These are phyloP conservation scores for Andricus quercusramuli DNA, from an alignment of 2,888 invertebrate species.

Conservation along the genomic window DNA sequence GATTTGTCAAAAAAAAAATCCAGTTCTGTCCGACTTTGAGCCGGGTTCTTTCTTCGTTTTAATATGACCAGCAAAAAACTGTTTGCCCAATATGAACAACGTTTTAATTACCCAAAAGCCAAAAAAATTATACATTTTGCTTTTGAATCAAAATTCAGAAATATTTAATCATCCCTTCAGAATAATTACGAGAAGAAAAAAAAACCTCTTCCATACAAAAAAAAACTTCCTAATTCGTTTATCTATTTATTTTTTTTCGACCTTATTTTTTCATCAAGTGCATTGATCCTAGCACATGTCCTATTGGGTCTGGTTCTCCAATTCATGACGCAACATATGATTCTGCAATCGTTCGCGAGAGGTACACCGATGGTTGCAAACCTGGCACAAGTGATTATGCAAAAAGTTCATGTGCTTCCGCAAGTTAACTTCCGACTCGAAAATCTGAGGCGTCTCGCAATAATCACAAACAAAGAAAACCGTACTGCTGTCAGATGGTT, in stretches of 20 bases:
- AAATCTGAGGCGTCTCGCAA: slow-evolving; percentile 46
- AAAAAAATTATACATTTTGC: too few relatives aligned
- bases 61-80: too few relatives aligned
- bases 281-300: neutral
- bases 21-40: too few relatives aligned
- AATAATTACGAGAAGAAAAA: neutral
- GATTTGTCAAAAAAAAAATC: too few relatives aligned
- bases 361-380: slow-evolving; percentile 51
- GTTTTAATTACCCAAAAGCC: too few relatives aligned
- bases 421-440: slow-evolving; percentile 41
- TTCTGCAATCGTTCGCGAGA: slow-evolving; percentile 30
- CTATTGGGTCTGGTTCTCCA: neutral
- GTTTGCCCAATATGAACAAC: too few relatives aligned
- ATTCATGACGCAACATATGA: slow-evolving; percentile 40
- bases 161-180: too few relatives aligned
- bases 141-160: too few relatives aligned
- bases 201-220: neutral
- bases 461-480: slow-evolving; percentile 56
- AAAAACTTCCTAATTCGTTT: neutral
- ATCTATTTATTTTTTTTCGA: too few relatives aligned
- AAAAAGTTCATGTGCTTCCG: slow-evolving; percentile 48
- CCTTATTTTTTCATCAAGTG: neutral
- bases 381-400: slow-evolving; percentile 56
- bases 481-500: neutral
- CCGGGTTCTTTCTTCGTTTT: too few relatives aligned